These are phyloP conservation scores for Ibycter americanus DNA, from an alignment of 2,797 vertebrate species.

Conservation along the genomic window DNA sequence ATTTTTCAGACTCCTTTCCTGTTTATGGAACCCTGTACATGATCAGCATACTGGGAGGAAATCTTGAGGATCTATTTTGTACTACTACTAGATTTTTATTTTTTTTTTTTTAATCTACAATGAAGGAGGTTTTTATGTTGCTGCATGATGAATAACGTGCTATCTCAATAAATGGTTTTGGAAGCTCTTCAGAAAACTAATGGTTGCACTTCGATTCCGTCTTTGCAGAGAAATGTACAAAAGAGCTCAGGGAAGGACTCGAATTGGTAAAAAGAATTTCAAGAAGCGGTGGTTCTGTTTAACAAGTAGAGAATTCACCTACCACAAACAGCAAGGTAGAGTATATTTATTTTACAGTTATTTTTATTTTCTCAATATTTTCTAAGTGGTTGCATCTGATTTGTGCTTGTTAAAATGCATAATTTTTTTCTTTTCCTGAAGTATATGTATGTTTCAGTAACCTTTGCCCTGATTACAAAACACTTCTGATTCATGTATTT, in stretches of 20 bases:
- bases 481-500: neutral
- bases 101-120: neutral
- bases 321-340: constrained; percentile 95
- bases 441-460: neutral
- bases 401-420: neutral
- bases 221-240: constrained; percentile 91
- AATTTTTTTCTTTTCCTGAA: neutral
- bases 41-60: neutral
- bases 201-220: neutral
- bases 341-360: neutral
- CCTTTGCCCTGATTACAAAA: neutral
- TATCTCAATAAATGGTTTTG: neutral
- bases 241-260: constrained; percentile 91
- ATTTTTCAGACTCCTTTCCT: neutral
- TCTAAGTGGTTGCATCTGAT: neutral
- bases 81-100: neutral
- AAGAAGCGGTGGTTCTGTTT: constrained; percentile 95
- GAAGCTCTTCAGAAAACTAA: neutral
- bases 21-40: neutral
- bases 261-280: constrained; percentile 92
- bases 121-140: neutral
- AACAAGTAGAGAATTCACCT: constrained; percentile 93
- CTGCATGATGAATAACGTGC: neutral
- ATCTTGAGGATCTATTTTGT: neutral
- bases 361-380: neutral